These are phyloP conservation scores for Oegoconia quadripuncta DNA, from an alignment of 2,888 invertebrate genomes.

Conservation along the genomic window DNA sequence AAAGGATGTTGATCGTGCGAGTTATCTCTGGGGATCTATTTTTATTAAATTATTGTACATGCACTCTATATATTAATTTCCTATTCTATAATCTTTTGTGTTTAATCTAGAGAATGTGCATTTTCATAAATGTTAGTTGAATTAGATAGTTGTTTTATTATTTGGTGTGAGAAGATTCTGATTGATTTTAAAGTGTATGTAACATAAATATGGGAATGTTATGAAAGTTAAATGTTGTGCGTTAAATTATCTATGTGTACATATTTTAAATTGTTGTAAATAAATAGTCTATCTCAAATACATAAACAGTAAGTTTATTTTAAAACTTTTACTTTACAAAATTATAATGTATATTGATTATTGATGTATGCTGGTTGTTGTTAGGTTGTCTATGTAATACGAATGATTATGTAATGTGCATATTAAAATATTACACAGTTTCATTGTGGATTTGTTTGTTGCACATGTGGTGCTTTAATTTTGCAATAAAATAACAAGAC, in stretches of 20 bases:
- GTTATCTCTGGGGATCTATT: no score
- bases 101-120: no score
- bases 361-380: conserved; percentile 14
- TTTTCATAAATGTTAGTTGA: conserved; percentile 40
- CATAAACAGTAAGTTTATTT: conserved; percentile 21
- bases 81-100: no score
- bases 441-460: conserved; percentile 19
- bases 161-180: conserved; percentile 24
- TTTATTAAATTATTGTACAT: no score
- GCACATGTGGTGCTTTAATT: conserved; percentile 34
- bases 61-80: no score
- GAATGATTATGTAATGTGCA: conserved; percentile 1
- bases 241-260: conserved; percentile 62
- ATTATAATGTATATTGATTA: conserved; percentile 4
- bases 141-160: conserved; percentile 23
- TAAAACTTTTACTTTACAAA: conserved; percentile 23
- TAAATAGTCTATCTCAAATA: conserved; percentile 65
- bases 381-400: conserved; percentile 11
- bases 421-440: conserved; percentile 17
- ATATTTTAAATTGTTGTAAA: conserved; percentile 72
- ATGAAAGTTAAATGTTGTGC: conserved; percentile 60
- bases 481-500: conserved; percentile 59
- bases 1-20: no score
- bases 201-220: conserved; percentile 36
- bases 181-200: conserved; percentile 33